Evolutionary conservation across 53 echinoderm and acorn worm species (phyloP).

Genomic region (Temnopleurus reevesii): DNA sequence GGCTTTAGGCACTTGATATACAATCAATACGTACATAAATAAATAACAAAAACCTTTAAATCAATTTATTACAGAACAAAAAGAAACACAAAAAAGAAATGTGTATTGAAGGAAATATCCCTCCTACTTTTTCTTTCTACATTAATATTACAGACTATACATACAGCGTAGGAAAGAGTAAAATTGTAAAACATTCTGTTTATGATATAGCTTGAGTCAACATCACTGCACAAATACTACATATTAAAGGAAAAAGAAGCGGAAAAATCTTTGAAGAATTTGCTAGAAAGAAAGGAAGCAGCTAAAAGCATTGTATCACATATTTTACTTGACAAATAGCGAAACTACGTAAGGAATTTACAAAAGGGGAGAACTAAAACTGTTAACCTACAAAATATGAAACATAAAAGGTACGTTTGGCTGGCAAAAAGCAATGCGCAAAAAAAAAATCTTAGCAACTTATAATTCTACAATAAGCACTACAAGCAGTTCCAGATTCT

Average conservation of each 20-base stretch:
- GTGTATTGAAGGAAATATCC: slow-evolving; percentile 3
- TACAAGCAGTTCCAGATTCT: slow-evolving; percentile 35
- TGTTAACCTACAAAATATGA: slow-evolving; percentile 8
- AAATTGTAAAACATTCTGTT: slow-evolving; percentile 34
- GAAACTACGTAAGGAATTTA: neutral
- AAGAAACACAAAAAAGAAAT: neutral
- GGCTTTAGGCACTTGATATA: slow-evolving; percentile 52
- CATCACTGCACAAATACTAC: slow-evolving; percentile 46
- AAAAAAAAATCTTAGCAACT: slow-evolving; percentile 54
- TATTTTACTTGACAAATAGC: neutral
- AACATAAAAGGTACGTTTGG: slow-evolving; percentile 32
- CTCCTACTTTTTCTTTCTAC: slow-evolving; percentile 1
- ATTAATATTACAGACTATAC: slow-evolving; percentile 36
- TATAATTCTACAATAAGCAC: slow-evolving; percentile 50
- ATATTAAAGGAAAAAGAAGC: neutral
- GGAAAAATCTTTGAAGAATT: neutral
- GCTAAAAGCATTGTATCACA: neutral
- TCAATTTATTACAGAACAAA: slow-evolving; percentile 33
- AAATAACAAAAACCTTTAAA: slow-evolving; percentile 29
- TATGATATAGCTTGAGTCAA: neutral
- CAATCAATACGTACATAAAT: slow-evolving; percentile 50
- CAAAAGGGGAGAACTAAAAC: neutral
- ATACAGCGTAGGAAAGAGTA: slow-evolving; percentile 2
- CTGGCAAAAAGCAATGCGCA: slow-evolving; percentile 24
- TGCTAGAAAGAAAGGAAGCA: neutral